Percentiles rank a stretch among this genome's conserved stretches.
Evolutionary conservation across 2,888 invertebrate species (phyloP).

Genomic region (Thymelicus sylvestris): DNA sequence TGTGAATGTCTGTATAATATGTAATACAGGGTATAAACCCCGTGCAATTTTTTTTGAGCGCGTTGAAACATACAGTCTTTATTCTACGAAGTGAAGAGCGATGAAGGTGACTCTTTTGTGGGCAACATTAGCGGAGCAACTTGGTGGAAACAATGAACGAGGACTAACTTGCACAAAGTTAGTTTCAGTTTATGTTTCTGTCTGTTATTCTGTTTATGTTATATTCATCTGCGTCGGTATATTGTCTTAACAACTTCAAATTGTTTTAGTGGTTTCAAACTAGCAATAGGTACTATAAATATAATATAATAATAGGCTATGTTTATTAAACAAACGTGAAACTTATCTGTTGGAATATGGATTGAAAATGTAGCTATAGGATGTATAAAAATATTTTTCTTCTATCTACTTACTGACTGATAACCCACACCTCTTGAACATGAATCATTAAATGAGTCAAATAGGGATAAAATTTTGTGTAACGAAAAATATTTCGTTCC

Average conservation of each 20-base stretch:
- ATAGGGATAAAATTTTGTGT: no score
- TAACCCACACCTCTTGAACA: no score
- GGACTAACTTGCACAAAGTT: neutral
- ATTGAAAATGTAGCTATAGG: no score
- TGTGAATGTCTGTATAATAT: no score
- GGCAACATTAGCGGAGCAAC: neutral
- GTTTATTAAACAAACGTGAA: neutral
- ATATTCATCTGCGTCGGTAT: neutral
- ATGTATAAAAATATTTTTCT: no score
- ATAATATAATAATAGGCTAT: neutral
- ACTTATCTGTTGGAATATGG: neutral
- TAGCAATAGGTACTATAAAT: neutral
- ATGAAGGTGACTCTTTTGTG: neutral
- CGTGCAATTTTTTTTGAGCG: no score
- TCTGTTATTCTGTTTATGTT: no score
- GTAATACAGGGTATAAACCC: no score
- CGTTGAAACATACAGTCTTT: no score
- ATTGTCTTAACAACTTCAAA: constrained; percentile 3
- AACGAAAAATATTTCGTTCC: no score
- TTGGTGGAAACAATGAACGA: constrained; percentile 1
- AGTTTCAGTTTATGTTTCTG: constrained; percentile 4
- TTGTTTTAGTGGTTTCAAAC: constrained; percentile 1
- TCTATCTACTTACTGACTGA: no score
- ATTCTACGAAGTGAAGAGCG: neutral
- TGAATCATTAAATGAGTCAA: no score